These are phyloP conservation scores for Venustoraphidia nigricollis DNA, from an alignment of 2,888 invertebrate genomes.

Conservation along the genomic window DNA sequence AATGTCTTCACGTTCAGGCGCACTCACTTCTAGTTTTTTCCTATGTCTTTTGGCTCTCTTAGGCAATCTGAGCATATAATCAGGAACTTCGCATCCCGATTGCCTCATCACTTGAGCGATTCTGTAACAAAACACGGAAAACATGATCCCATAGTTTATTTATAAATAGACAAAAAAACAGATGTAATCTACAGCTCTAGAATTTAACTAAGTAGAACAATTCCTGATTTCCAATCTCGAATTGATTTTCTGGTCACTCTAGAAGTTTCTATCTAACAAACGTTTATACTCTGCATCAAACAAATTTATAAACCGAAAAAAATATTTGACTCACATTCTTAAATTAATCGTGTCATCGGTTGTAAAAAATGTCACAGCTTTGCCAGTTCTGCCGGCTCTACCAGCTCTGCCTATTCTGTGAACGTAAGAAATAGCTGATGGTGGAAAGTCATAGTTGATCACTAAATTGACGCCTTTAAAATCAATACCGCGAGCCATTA, in stretches of 20 bases:
- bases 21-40: constrained; percentile 38
- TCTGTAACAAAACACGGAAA: constrained; percentile 30
- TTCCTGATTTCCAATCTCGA: too few relatives aligned
- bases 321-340: constrained; percentile 42
- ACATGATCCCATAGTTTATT: not conserved
- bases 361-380: constrained; percentile 89
- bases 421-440: constrained; percentile 76
- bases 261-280: too few relatives aligned
- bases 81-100: constrained; percentile 85
- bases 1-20: constrained; percentile 51
- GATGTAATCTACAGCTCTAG: not conserved
- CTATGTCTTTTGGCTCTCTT: constrained; percentile 46
- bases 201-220: not conserved
- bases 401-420: constrained; percentile 85
- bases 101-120: constrained; percentile 82
- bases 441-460: constrained; percentile 94
- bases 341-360: constrained; percentile 75
- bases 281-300: too few relatives aligned
- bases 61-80: constrained; percentile 71
- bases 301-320: too few relatives aligned
- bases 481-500: constrained; percentile 94
- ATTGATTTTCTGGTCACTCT: too few relatives aligned
- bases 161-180: constrained; percentile 1
- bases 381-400: constrained; percentile 76
- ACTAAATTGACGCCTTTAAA: constrained; percentile 93